A percentile compares a stretch with the other conserved stretches of the same genome.
phyloP scores from a whole-genome alignment of 2,888 invertebrate genomes.

The Coleophora deauratella region DNA sequence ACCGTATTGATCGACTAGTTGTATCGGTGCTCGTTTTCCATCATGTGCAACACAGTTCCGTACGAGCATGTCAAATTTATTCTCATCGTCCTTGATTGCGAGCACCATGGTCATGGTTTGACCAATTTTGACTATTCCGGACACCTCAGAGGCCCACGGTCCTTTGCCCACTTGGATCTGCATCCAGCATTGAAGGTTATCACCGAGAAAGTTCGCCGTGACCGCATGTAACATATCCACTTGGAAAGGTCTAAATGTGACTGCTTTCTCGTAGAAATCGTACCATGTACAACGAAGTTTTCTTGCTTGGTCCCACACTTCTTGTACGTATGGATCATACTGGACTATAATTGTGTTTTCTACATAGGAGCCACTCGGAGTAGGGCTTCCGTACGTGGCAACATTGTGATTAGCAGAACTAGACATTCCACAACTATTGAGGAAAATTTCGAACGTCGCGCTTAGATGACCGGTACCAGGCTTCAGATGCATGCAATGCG shows the following conservation, averaged over 20 bases:
- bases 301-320: slow-evolving; percentile 96
- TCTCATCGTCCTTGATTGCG: slow-evolving; percentile 96
- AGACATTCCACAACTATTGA: slow-evolving; percentile 95
- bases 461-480: slow-evolving; percentile 93
- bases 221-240: slow-evolving; percentile 97
- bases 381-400: slow-evolving; percentile 88
- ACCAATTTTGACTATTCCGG: slow-evolving; percentile 95
- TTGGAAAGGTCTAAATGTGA: slow-evolving; percentile 95
- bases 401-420: slow-evolving; percentile 93
- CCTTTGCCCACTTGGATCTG: slow-evolving; percentile 97
- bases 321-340: slow-evolving; percentile 95
- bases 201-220: slow-evolving; percentile 95
- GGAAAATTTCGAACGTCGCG: slow-evolving; percentile 94
- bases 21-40: slow-evolving; percentile 93
- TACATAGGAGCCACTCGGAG: slow-evolving; percentile 93
- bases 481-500: slow-evolving; percentile 92
- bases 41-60: slow-evolving; percentile 96
- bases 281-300: slow-evolving; percentile 96
- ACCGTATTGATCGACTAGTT: slow-evolving; percentile 93
- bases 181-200: slow-evolving; percentile 98
- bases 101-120: slow-evolving; percentile 98
- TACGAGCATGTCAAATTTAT: slow-evolving; percentile 96
- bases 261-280: slow-evolving; percentile 96
- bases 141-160: slow-evolving; percentile 97
- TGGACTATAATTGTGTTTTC: slow-evolving; percentile 96